A percentile compares a stretch with the other conserved stretches of the same genome.
phyloP scores from a whole-genome alignment of 2,797 vertebrate genomes.

The Otolemur crassicaudatus region DNA sequence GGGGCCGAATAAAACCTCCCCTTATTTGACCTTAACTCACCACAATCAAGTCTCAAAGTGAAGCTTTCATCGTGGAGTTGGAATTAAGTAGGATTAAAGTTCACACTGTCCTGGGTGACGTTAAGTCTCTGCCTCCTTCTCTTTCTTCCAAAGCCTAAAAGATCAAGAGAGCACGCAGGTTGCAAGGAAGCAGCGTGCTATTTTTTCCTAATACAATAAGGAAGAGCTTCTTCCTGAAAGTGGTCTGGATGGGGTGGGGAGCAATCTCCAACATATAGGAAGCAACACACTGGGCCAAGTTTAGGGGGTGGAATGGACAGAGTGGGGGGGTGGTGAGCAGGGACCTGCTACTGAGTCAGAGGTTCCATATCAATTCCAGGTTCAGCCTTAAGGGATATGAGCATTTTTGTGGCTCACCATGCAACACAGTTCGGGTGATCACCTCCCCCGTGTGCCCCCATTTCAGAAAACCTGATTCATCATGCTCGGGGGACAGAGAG shows the following conservation, averaged over 20 bases:
- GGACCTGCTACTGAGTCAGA: not conserved
- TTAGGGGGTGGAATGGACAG: not conserved
- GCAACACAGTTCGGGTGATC: not conserved
- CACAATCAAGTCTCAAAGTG: constrained; percentile 54
- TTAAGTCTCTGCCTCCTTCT: not conserved
- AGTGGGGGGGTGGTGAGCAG: not conserved
- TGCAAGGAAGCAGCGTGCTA: not conserved
- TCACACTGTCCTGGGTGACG: not conserved
- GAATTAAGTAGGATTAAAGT: constrained; percentile 58
- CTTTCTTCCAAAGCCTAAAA: not conserved
- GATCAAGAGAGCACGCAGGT: not conserved
- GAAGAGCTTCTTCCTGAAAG: not conserved
- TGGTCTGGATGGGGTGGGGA: not conserved
- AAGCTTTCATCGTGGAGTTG: constrained; percentile 19
- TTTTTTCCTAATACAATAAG: not conserved
- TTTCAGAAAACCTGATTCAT: not conserved
- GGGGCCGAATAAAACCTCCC: constrained; percentile 46
- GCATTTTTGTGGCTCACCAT: not conserved
- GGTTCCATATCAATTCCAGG: not conserved
- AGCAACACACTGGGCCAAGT: not conserved
- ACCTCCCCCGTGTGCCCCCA: not conserved
- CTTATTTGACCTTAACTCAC: constrained; percentile 68
- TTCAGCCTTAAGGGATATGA: not conserved
- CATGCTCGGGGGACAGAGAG: not conserved
- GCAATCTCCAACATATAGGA: not conserved